phyloP scores from a whole-genome alignment of 1,140 invertebrate species.

The Magallana angulata region DNA sequence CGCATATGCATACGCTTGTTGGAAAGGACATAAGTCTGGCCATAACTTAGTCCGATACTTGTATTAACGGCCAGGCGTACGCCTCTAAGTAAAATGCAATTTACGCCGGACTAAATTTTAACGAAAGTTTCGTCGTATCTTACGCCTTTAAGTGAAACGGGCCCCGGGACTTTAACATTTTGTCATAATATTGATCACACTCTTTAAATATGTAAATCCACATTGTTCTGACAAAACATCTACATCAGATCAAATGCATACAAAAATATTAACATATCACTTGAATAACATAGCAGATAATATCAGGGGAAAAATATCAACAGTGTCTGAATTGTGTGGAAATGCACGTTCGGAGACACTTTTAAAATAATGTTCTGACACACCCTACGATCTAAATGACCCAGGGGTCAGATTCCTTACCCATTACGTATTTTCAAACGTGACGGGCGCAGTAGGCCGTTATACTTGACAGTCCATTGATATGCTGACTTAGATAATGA shows the following conservation, averaged over 20 bases:
- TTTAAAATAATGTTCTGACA: background rate
- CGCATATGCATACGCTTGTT: no score
- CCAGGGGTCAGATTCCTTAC: background rate
- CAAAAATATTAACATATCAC: background rate
- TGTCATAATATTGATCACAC: background rate
- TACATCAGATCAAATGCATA: background rate
- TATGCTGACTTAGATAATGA: background rate
- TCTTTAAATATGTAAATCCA: background rate
- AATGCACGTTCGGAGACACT: no score
- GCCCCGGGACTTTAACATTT: background rate
- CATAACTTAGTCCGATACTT: no score
- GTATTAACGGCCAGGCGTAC: no score
- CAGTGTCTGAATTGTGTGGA: no score
- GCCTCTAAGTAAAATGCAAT: no score
- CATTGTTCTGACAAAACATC: background rate
- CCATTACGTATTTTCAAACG: background rate
- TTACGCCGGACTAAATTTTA: no score
- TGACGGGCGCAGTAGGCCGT: background rate
- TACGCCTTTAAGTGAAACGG: no score
- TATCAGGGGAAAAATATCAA: background rate
- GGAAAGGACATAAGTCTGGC: no score
- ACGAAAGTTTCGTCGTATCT: no score
- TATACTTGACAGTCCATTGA: background rate
- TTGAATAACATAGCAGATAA: background rate
- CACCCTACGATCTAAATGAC: background rate